These are phyloP conservation scores for Melinaea menophilus DNA, from an alignment of 2,888 invertebrate genomes.

Conservation along the genomic window DNA sequence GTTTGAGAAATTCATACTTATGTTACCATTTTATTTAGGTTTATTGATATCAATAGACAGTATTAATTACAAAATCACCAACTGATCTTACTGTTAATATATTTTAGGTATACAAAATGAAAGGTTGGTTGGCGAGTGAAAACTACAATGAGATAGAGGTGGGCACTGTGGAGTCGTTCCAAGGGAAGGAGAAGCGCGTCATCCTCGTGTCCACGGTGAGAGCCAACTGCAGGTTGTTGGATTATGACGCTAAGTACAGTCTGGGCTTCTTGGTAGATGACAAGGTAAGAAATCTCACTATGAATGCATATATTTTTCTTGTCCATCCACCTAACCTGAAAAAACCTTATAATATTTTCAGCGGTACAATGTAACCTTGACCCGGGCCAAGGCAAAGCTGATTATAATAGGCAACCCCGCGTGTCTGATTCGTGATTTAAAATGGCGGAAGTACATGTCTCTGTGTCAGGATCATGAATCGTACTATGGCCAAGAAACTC, in stretches of 20 bases:
- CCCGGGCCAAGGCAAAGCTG: constrained; percentile 82
- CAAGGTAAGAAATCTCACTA: constrained; percentile 44
- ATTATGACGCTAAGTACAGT: constrained; percentile 74
- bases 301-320: too few relatives aligned
- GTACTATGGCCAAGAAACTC: constrained; percentile 54
- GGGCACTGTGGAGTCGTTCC: constrained; percentile 92
- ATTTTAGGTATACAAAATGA: constrained; percentile 67
- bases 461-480: constrained; percentile 47
- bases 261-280: constrained; percentile 77
- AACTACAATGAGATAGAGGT: constrained; percentile 75
- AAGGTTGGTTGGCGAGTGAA: constrained; percentile 50
- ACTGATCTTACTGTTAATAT: neutral
- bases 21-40: too few relatives aligned
- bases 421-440: constrained; percentile 50
- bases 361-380: constrained; percentile 85
- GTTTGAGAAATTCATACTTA: neutral
- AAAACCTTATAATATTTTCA: constrained; percentile 46
- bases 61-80: neutral
- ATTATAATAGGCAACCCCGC: constrained; percentile 75
- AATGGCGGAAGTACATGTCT: constrained; percentile 63
- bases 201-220: constrained; percentile 91
- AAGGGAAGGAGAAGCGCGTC: constrained; percentile 89
- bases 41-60: neutral
- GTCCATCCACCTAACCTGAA: too few relatives aligned
- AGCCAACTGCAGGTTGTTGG: constrained; percentile 67